Base-by-base conservation (phyloP, 2,888 invertebrate species). In the Scrobipalpa costella region DNA sequence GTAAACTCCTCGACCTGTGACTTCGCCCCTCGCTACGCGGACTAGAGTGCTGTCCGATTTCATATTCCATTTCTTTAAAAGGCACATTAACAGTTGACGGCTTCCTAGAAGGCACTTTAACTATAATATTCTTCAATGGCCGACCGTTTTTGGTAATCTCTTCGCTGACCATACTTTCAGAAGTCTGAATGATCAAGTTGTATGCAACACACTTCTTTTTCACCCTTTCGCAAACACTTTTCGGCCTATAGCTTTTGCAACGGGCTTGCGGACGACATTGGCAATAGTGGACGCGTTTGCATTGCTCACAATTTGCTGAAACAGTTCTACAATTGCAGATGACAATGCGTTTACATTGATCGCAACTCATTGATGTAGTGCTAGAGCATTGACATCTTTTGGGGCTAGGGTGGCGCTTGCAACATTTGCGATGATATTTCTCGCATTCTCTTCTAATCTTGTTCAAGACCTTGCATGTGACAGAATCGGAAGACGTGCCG, bases 361-460 rank as follows among this genome's bases (percentile, higher is more conserved):
- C 82, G 67, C 88, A 88, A 65, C 81, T 83, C 0, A 79, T 71
- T 0, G 88, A 86, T 0, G 88, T 85, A 63, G 83, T 88, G 65
- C 88, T 89, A 0, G 88, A 86, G 5, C 73, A 72, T n/a, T 86
- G 85, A 52, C 84, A 84, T 64, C 80, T 80, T 1, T 73, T 73
- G 13, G 70, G 70, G n/a, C 66, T 65, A 19, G 79, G 71, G 3
- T 66, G 64, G n/a, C 67, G 65, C 65, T 83, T 86, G 64, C 85
- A 85, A 11, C 84, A 81, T 68, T 80, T 89, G 49, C 87, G 83
- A 34, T 89, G 87, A 67, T 86, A 89, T 67, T 83, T 87, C 61
- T 90, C 90, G 62, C 89, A 90, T 78, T 91, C 88, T 38, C 78
- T 87, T 66, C 81, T 86, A 47, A 90, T 90, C 75, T 83, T 90